Conservation (phyloP, 2,113 vertebrate genomes). For the Thermophis baileyi region DNA sequence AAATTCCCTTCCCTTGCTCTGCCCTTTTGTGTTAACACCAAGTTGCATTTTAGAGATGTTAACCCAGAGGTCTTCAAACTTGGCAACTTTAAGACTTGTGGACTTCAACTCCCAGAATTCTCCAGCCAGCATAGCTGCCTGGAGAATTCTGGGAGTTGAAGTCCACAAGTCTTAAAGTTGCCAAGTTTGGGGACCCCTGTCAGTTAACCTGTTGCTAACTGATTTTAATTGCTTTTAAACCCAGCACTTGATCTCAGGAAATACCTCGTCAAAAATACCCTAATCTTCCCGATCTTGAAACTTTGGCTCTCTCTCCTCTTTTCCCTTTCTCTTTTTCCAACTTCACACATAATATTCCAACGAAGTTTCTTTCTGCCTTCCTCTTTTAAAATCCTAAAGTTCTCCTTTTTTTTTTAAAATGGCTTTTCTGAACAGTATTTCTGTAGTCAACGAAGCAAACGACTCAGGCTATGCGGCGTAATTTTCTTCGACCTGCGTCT, state of each 20-base stretch:
- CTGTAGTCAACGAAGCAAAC: background rate
- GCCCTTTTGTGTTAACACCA: constrained; percentile 22
- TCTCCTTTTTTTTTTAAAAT: background rate
- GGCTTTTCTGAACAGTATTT: background rate
- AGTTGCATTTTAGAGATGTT: constrained; percentile 53
- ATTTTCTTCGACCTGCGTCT: background rate
- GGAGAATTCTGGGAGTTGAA: too few species aligned
- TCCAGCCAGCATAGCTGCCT: too few species aligned
- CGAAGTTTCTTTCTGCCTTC: constrained; percentile 32
- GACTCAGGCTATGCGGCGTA: background rate
- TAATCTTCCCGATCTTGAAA: background rate
- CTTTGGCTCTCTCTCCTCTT: constrained; percentile 16
- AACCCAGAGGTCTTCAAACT: too few species aligned
- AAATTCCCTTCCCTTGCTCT: constrained; percentile 54
- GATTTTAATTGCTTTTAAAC: constrained; percentile 53
- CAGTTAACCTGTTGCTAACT: constrained; percentile 41
- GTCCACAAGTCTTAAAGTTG: too few species aligned
- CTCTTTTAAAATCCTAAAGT: constrained; percentile 40
- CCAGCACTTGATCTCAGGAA: constrained; percentile 59
- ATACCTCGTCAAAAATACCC: constrained; percentile 61
- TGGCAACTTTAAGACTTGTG: too few species aligned
- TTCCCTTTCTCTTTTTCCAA: background rate
- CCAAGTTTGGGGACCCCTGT: too few species aligned
- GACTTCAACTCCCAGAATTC: too few species aligned
- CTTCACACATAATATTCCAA: constrained; percentile 42